Base-by-base conservation (phyloP, 2,888 invertebrate species). In the Tenthredo scrophulariae region DNA sequence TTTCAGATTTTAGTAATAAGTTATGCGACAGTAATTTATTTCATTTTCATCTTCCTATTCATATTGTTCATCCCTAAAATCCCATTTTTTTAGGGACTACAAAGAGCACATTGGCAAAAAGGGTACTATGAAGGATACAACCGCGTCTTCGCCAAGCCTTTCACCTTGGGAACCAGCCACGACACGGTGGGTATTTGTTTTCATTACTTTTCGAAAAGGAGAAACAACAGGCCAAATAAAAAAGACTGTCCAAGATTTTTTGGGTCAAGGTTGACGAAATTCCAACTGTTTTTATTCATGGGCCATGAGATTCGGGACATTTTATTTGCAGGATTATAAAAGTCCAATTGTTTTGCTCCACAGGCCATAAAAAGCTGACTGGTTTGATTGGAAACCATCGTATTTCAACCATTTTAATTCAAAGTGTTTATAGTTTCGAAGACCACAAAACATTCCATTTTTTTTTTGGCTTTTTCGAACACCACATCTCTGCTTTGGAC, bases 101-200 rank as follows among this genome's bases (percentile, higher is more conserved):
- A 98, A 98, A 94, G 98, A 98, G 92, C 98, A 98, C 94, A 97
- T 97, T 84, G 96, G 96, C 65, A 95, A 96, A 92, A 96, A 96
- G 87, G 96, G 96, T 85, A 96, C 96, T 84, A 95, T 96, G 88
- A 94, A 93, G 85, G 94, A 94, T 58, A 93, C 94, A 7, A 96
- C 97, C 75, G 96, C 96, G 70, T 97, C 97, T 86, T 96, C 97
- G 29, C 97, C 97, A 80, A 97, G 96, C 93, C 95, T 97, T 89
- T 96, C 97, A 87, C 93, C 95, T 86, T 93, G 92, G 90, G 91
- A 92, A 84, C 88, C 91, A 58, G 89, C 91, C 1, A 85, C 90
- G 13, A 86, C 87, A 29, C 88, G 90, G 92, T 86, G 85, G 86
- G 88, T 91, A 86, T 54, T 77, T 5, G 50, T 54, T 54, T n/a